Base-by-base conservation (phyloP, 2,113 vertebrate species). In the Vanacampus margaritifer region DNA sequence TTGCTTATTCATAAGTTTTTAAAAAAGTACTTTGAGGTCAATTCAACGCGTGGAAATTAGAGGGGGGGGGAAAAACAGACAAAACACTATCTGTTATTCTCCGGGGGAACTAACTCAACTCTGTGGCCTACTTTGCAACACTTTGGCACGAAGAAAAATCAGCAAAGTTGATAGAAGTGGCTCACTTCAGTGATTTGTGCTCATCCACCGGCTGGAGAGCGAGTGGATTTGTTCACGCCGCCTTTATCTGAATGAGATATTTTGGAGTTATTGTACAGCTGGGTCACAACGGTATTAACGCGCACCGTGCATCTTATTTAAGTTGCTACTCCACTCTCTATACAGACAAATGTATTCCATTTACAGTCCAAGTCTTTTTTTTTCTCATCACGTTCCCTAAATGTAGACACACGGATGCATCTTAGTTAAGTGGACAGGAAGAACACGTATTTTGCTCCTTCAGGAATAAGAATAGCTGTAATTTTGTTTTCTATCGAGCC, bases 401-500 rank as follows among this genome's bases (percentile, higher is more conserved):
- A 13, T 68, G 13, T 2, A 61, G 10, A 36, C 63, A 61, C 68
- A 71, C 10, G 24, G 60, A 65, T 68, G 70, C 32, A 73, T 78
- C 67, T 77, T 51, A 63, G 53, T 72, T 78, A 79, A 83, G 60
- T 19, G 72, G 72, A 17, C 26, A 57, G 12, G 16, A 28, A 32
- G 13, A 57, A 32, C 28, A 17, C 2, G 23, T 17, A 21, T 58
- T 19, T 37, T 24, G n/a, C 28, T 65, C 62, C 63, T 66, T 37
- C 45, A 21, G 41, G 56, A 80, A 67, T 70, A 71, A 70, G 11
- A 36, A 72, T 50, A 71, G 68, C 67, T 69, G 58, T 23, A 0
- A 45, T 45, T 51, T 51, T 23, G 28, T 70, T 71, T 63, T 61
- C 74, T 78, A 74, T 86, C 81, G 79, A 69, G 75, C 84, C 75